phyloP scores from a whole-genome alignment of 1,140 invertebrate species.

The Drosophila mauritiana region DNA sequence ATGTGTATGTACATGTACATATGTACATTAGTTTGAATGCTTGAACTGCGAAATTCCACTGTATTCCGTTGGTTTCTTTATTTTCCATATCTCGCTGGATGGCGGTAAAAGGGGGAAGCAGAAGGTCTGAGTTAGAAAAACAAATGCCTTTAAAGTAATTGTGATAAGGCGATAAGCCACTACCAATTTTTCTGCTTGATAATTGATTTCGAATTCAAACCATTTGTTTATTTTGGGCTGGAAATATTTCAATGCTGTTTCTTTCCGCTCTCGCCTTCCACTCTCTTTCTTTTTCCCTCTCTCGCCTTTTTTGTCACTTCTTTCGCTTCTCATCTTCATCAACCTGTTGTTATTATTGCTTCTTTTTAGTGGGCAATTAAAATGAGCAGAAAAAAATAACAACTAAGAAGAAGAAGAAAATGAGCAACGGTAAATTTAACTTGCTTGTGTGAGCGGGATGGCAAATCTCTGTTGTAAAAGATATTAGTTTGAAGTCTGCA shows the following conservation, averaged over 20 bases:
- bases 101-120: background rate
- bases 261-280: background rate
- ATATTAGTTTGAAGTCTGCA: background rate
- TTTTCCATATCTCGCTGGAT: background rate
- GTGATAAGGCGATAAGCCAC: constrained; percentile 29
- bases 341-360: constrained; percentile 19
- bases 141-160: background rate
- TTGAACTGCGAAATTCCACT: background rate
- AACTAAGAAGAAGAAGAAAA: constrained; percentile 18
- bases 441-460: constrained; percentile 9
- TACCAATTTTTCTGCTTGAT: constrained; percentile 13
- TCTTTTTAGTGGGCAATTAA: constrained; percentile 28
- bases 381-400: constrained; percentile 25
- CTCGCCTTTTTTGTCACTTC: constrained; percentile 19
- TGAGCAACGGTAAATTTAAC: constrained; percentile 36
- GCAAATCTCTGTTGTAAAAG: background rate
- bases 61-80: background rate
- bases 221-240: constrained; percentile 12
- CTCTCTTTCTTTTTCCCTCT: constrained; percentile 3
- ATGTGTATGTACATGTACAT: too few relatives aligned
- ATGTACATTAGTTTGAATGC: too few relatives aligned
- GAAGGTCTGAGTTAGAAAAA: background rate
- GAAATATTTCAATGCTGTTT: background rate
- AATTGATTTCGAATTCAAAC: constrained; percentile 13
- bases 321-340: constrained; percentile 32